phyloP scores from a whole-genome alignment of 1,140 invertebrate genomes.

The Chironomus tepperi region DNA sequence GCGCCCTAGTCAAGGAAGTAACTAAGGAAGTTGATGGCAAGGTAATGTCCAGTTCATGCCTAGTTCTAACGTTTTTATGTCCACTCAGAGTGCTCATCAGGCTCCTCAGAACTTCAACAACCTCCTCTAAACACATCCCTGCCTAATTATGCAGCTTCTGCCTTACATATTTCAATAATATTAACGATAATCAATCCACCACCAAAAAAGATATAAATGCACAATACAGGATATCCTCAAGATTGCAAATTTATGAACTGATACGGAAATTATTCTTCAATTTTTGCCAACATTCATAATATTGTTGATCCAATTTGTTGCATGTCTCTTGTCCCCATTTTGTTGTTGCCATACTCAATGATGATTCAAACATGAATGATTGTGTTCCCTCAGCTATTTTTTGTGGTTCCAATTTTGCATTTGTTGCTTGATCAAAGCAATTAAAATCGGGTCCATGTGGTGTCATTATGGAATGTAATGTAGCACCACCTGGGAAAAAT shows the following conservation, averaged over 20 bases:
- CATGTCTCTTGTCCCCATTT: conserved; percentile 81
- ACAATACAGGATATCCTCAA: not conserved
- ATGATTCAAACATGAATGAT: conserved; percentile 98
- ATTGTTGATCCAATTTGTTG: conserved; percentile 75
- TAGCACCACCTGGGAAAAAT: conserved; percentile 81
- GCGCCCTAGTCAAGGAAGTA: too few relatives aligned
- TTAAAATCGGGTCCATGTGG: conserved; percentile 89
- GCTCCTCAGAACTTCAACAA: too few relatives aligned
- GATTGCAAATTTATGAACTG: not conserved
- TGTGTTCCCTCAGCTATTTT: conserved; percentile 85
- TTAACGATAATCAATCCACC: not conserved
- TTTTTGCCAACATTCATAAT: conserved; percentile 87
- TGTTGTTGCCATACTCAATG: conserved; percentile 78
- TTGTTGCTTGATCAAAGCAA: conserved; percentile 81
- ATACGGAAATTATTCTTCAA: conserved; percentile 68
- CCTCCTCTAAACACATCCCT: too few relatives aligned
- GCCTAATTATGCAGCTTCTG: too few relatives aligned
- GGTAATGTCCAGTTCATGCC: too few relatives aligned
- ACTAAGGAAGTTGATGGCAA: too few relatives aligned
- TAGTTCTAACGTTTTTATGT: too few relatives aligned
- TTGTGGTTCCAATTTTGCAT: conserved; percentile 59
- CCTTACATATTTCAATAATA: too few relatives aligned
- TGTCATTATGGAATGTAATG: conserved; percentile 93
- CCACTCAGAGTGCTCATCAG: too few relatives aligned
- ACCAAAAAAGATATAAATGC: not conserved